Conservation (phyloP, 2,888 invertebrate species). For the Oscheius onirici region DNA sequence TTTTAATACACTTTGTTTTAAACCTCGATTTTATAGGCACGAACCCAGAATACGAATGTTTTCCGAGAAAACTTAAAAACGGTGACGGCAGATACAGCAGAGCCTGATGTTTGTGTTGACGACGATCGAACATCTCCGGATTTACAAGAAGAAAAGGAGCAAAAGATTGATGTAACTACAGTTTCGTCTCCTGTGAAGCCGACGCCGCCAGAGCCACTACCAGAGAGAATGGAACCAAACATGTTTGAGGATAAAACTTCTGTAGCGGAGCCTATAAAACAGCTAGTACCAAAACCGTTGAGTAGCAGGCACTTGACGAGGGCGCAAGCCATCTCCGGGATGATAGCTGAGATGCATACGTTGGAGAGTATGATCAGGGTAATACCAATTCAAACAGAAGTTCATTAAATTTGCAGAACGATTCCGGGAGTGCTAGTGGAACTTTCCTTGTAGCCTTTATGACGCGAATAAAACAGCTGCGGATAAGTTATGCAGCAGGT, state of each 20-base stretch:
- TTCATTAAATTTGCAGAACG: not conserved
- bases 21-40: no score
- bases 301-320: not conserved
- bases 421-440: not conserved
- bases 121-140: not conserved
- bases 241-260: no score
- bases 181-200: no score
- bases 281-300: not conserved
- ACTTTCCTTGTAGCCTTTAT: constrained; percentile 17
- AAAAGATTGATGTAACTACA: not conserved
- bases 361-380: not conserved
- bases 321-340: not conserved
- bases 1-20: not conserved
- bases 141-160: not conserved
- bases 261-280: no score
- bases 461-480: constrained; percentile 5
- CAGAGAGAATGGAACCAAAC: no score
- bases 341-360: not conserved
- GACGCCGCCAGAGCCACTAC: no score
- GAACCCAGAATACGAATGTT: not conserved
- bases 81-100: not conserved
- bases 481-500: not conserved
- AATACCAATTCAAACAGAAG: not conserved
- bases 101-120: not conserved
- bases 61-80: not conserved